Percentiles rank a stretch among this genome's conserved stretches.
phyloP scores from a whole-genome alignment of 2,797 vertebrate species.

The Morus bassanus region DNA sequence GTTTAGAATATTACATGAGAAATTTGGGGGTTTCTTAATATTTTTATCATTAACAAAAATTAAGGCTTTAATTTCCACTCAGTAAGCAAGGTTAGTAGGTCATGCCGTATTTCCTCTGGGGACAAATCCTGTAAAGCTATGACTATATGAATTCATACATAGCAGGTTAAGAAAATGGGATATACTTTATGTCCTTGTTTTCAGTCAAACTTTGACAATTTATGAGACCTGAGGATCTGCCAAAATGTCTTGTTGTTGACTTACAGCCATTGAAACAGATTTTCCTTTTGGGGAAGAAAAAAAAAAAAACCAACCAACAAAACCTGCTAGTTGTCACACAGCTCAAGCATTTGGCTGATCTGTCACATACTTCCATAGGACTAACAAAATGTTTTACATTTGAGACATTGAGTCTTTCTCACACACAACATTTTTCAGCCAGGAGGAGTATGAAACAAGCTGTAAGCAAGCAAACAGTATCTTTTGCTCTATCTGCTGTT shows the following conservation, averaged over 20 bases:
- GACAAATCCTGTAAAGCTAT: neutral
- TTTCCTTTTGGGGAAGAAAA: neutral
- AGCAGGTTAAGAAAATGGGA: neutral
- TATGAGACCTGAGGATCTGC: slow-evolving; percentile 3
- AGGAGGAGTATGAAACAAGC: neutral
- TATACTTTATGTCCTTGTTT: neutral
- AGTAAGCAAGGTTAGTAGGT: neutral
- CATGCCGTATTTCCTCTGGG: neutral
- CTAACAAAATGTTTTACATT: slow-evolving; percentile 18
- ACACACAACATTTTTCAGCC: neutral
- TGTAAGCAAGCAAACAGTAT: neutral
- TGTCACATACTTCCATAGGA: neutral
- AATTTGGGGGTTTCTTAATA: neutral
- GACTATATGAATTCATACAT: neutral
- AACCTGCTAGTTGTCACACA: slow-evolving; percentile 17
- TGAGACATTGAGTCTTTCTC: neutral
- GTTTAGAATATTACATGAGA: neutral
- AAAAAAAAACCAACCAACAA: neutral
- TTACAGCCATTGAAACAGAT: neutral
- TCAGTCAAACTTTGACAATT: neutral
- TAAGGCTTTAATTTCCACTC: neutral
- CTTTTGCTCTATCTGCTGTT: neutral
- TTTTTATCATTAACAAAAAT: neutral
- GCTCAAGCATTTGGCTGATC: neutral
- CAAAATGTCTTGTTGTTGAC: neutral